Base-by-base conservation (phyloP, 2,888 invertebrate genomes). In the Zaprionus obscuricornis region DNA sequence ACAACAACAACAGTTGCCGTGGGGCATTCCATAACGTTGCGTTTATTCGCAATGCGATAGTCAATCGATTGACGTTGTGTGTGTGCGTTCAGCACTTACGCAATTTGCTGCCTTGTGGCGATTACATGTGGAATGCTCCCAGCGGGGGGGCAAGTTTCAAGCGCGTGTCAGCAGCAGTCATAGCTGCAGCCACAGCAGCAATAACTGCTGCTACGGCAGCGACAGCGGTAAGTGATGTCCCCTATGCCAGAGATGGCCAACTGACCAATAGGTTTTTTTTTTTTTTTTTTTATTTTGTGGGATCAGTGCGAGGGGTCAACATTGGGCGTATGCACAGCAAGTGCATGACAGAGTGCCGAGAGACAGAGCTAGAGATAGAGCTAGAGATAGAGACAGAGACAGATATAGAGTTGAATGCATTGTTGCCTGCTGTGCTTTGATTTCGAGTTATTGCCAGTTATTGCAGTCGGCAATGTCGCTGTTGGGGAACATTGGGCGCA, bases 371-470 rank as follows among this genome's bases (percentile, higher is more conserved):
- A 66, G 73, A n/a, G n/a, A 51, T 59, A 4, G 24, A 10, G 39
- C 34, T 5, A 14, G 8, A 11, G 13, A 14, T 26, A 1, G 22
- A 20, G 5, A 7, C 4, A 22, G 4, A 22, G 22, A 73, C 27
- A 66, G 73, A n/a, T n/a, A 51, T 59, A 4, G 24, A 10, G 39
- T 29, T 5, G 11, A 7, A 11, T 26, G 1, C 17, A 20, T 13
- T 51, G 33, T 51, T 31, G 54, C 85, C 78, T 22, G 85, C 83
- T 85, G 85, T 50, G 86, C 55, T 79, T 84, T 79, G 78, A 85
- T 79, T 79, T 76, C 84, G 74, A 86, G 78, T 78, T 85, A 78
- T 78, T 75, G 73, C 77, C 56, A 68, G 84, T 64, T 79, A 83
- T 85, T 68, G 79, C 65, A 67, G 63, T 33, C 51, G 62, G 10